A percentile compares a stretch with the other conserved stretches of the same genome.
phyloP scores from a whole-genome alignment of 2,113 vertebrate genomes.

The Brachionichthys hirsutus region DNA sequence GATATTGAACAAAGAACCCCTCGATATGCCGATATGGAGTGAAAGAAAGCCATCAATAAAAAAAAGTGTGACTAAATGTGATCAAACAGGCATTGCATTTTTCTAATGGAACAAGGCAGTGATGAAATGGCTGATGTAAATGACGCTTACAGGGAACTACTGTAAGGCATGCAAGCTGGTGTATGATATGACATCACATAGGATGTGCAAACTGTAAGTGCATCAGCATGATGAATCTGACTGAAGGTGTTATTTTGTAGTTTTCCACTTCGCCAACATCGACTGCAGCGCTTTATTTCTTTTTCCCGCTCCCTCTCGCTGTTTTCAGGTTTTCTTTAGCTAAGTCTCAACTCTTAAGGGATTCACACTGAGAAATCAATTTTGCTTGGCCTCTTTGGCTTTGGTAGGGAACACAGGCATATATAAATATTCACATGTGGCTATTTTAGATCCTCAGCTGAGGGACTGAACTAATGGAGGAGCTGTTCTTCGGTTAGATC shows the following conservation, averaged over 20 bases:
- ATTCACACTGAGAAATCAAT: slow-evolving; percentile 70
- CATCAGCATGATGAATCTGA: slow-evolving; percentile 6
- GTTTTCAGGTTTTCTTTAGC: slow-evolving; percentile 49
- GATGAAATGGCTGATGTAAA: slow-evolving; percentile 37
- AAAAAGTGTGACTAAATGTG: slow-evolving; percentile 2
- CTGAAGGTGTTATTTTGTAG: slow-evolving; percentile 10
- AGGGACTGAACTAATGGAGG: slow-evolving; percentile 65
- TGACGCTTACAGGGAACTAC: slow-evolving; percentile 31
- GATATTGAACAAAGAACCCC: background rate
- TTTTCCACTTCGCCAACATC: slow-evolving; percentile 30
- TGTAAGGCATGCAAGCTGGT: slow-evolving; percentile 35
- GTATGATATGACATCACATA: slow-evolving; percentile 6
- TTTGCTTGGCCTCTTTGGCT: slow-evolving; percentile 70
- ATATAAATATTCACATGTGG: slow-evolving; percentile 73
- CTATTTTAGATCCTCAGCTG: slow-evolving; percentile 70
- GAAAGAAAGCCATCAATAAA: background rate
- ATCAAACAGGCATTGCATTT: too few species aligned
- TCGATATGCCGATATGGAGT: background rate
- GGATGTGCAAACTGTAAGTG: too few species aligned
- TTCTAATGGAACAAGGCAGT: too few species aligned
- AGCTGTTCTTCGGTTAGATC: slow-evolving; percentile 66
- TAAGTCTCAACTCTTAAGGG: slow-evolving; percentile 59
- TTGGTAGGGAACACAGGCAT: slow-evolving; percentile 63
- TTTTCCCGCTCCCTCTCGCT: slow-evolving; percentile 20
- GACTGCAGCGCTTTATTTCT: slow-evolving; percentile 16